Evolutionary conservation across 2,797 vertebrate species (phyloP).

Genomic region (Hozukius guyotensis): DNA sequence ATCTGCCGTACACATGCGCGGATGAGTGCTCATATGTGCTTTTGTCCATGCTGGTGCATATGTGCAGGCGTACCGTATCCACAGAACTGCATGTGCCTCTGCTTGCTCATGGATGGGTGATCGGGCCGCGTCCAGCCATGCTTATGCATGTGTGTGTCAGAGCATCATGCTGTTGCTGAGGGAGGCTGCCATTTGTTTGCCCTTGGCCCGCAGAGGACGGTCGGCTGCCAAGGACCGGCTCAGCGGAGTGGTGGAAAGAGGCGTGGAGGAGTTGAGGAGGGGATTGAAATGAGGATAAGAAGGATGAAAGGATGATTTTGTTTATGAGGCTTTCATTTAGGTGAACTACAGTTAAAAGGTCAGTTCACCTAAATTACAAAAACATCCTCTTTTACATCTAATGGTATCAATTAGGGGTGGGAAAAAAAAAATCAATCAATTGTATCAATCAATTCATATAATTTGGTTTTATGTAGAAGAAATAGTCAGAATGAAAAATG

Average conservation of each 20-base stretch:
- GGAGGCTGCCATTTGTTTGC: constrained; percentile 72
- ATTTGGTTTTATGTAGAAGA: background rate
- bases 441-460: background rate
- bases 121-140: constrained; percentile 33
- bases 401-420: background rate
- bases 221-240: constrained; percentile 62
- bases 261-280: constrained; percentile 10
- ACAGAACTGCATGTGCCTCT: constrained; percentile 36
- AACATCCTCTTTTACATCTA: background rate
- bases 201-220: constrained; percentile 60
- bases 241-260: constrained; percentile 24
- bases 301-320: constrained; percentile 10
- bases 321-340: constrained; percentile 2
- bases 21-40: constrained; percentile 40
- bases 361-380: background rate
- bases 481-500: background rate
- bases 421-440: rapidly evolving
- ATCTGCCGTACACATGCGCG: constrained; percentile 31
- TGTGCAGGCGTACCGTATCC: constrained; percentile 24
- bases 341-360: background rate
- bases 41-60: constrained; percentile 45
- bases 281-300: constrained; percentile 31
- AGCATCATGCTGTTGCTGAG: constrained; percentile 53
- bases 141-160: constrained; percentile 57
- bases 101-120: constrained; percentile 40